Evolutionary conservation across 2,797 vertebrate species (phyloP).

Genomic region (Salmo trutta): DNA sequence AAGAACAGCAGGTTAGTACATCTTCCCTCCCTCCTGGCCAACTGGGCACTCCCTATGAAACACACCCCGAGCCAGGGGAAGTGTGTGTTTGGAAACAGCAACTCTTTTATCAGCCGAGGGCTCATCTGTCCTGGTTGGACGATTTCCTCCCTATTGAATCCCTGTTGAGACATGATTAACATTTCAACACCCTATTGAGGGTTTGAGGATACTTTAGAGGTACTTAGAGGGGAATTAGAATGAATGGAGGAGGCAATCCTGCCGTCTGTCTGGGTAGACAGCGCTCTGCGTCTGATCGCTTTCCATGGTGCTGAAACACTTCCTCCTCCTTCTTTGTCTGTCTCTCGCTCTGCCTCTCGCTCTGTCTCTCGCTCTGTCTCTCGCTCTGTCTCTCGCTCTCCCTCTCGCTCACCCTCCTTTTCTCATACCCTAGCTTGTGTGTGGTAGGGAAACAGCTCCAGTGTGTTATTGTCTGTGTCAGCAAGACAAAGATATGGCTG

Average conservation of each 20-base stretch:
- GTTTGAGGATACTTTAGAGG: conserved; percentile 19
- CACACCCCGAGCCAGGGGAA: conserved; percentile 25
- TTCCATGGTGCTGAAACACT: not conserved
- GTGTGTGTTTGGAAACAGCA: not conserved
- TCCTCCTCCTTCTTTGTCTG: conserved; percentile 10
- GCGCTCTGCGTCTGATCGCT: not conserved
- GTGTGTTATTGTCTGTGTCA: not conserved
- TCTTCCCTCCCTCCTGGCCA: conserved; percentile 9
- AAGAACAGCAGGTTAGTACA: conserved; percentile 88
- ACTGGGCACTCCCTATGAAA: conserved; percentile 4
- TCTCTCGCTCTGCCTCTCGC: not conserved
- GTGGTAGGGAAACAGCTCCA: not conserved
- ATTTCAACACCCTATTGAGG: conserved; percentile 15
- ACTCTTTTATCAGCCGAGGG: conserved; percentile 10
- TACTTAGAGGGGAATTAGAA: conserved; percentile 17
- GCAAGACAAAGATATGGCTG: not conserved
- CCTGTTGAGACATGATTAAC: conserved; percentile 20
- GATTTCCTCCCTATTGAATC: conserved; percentile 15
- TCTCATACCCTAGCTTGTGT: not conserved
- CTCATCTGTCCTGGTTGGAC: conserved; percentile 6
- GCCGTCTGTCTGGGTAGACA: too few relatives aligned
- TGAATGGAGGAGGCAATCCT: not conserved
- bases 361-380: not conserved
- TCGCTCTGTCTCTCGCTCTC: not conserved
- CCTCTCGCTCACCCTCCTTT: not conserved